Base-by-base conservation (phyloP, 2,113 vertebrate species). In the Carettochelys insculpta region DNA sequence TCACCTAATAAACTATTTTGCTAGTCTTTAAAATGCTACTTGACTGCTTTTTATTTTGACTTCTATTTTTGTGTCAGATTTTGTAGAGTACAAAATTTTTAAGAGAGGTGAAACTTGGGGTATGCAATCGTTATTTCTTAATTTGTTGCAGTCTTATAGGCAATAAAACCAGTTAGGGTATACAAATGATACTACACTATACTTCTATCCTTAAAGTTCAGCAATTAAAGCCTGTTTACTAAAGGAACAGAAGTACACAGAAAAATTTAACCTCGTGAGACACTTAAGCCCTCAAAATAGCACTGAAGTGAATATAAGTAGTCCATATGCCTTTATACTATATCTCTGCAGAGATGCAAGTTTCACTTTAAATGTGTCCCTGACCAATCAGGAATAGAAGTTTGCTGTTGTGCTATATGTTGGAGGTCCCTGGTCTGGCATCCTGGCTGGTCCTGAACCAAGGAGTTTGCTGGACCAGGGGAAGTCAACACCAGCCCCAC, bases 201-300 rank as follows among this genome's bases (percentile, higher is more conserved):
- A n/a, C 77, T 7, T 34, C 52, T 34, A 82, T 56, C 58, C 29
- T 16, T 1, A 2, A 73, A 73, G 68, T 25, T 65, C 61, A n/a
- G 61, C 34, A 29, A 22, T 41, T 25, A 50, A 29, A 51, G 13
- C 58, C 7, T 6, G 41, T 31, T 43, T 17, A 10, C 58, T 12
- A 73, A 3, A 41, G 65, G 3, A 1, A 0, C 5, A 0, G 2
- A 7, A 10, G 27, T 29, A 75, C 71, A 75, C 25, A 45, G 25
- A 75, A 41, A 75, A 45, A 75, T 45, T 75, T 75, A 38, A 73
- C 2, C 41, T 9, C 11, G 68, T 41, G 19, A 38, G 24, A 73
- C 14, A 73, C 41, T 4, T 43, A 24, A 73, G 41, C 11, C 24
- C 22, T 73, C 38, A 27, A 27, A 43, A 73, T 43, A 65, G 34